Percentiles rank a stretch among this genome's conserved stretches.
These are phyloP conservation scores for Euzetes globulus DNA, from an alignment of 2,888 invertebrate genomes.

Conservation along the genomic window DNA sequence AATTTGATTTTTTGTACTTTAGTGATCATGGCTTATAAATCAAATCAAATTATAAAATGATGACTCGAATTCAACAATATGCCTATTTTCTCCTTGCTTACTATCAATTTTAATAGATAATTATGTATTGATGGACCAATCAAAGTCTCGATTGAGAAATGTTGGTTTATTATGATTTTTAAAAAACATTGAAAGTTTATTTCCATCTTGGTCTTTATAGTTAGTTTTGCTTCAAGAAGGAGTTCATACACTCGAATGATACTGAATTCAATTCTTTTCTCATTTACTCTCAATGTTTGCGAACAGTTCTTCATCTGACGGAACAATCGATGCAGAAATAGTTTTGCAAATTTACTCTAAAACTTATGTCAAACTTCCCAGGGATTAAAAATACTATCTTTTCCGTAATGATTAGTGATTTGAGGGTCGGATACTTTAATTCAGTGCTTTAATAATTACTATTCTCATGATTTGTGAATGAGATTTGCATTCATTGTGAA, in stretches of 20 bases:
- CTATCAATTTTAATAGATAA: no score
- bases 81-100: no score
- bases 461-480: neutral
- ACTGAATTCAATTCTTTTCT: conserved; percentile 16
- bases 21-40: no score
- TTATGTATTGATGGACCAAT: no score
- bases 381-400: conserved; percentile 5
- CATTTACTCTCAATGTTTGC: conserved; percentile 11
- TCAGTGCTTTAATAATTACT: neutral
- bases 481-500: neutral
- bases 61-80: no score
- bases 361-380: conserved; percentile 15
- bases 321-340: conserved; percentile 20
- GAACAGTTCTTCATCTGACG: neutral
- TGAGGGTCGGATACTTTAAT: neutral
- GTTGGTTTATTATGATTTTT: no score
- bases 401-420: neutral
- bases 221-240: neutral
- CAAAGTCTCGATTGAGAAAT: no score
- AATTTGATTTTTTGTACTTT: no score
- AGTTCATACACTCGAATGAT: conserved; percentile 5
- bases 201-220: no score
- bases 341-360: conserved; percentile 21
- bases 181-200: no score
- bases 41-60: no score